A percentile compares a stretch with the other conserved stretches of the same genome.
phyloP scores from a whole-genome alignment of 2,888 invertebrate genomes.

The Mesorhabditis sp. region DNA sequence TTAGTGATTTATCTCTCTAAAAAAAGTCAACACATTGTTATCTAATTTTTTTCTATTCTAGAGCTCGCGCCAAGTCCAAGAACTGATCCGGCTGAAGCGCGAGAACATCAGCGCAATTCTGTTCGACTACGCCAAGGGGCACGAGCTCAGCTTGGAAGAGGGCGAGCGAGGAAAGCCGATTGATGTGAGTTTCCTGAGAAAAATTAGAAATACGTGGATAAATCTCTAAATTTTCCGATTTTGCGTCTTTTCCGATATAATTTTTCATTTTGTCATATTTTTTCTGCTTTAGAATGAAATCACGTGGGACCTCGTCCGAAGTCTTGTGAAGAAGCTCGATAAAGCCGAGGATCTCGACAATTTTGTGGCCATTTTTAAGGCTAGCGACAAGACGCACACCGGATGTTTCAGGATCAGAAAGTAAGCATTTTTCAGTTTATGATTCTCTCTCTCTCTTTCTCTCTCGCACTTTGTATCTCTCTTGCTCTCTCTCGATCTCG shows the following conservation, averaged over 20 bases:
- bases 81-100: not conserved
- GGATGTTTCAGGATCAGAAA: not conserved
- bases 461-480: too few species aligned
- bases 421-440: not conserved
- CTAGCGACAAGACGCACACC: not conserved
- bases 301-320: not conserved
- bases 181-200: not conserved
- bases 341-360: not conserved
- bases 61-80: not conserved
- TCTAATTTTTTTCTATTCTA: not conserved
- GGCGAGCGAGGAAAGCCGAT: not conserved
- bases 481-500: too few species aligned
- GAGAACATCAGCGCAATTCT: not conserved
- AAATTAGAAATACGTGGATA: too few species aligned
- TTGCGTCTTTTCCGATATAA: too few species aligned
- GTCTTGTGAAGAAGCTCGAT: not conserved
- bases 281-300: not conserved
- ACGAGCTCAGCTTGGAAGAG: not conserved
- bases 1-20: too few species aligned
- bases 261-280: not conserved
- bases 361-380: conserved; percentile 1
- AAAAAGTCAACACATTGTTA: too few species aligned
- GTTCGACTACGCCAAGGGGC: not conserved
- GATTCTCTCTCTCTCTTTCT: too few species aligned
- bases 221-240: too few species aligned